Conservation (phyloP, 2,113 vertebrate genomes). For the Physeter macrocephalus region DNA sequence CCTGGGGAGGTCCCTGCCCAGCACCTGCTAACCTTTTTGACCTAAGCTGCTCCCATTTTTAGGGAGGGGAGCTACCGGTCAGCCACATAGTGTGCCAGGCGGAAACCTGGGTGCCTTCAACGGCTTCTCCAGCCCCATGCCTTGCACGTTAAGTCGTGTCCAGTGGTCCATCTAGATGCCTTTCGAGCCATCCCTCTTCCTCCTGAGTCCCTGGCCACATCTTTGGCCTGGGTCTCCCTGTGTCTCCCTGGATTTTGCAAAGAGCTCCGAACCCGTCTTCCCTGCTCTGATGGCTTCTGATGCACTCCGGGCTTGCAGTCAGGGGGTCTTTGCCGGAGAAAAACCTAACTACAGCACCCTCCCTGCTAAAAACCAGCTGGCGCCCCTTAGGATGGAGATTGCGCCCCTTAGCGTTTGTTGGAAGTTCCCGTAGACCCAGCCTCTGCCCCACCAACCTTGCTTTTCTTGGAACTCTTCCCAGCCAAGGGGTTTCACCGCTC, state of each 20-base stretch:
- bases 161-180: background rate
- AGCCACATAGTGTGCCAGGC: background rate
- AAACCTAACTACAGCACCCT: too few relatives aligned
- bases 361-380: background rate
- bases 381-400: background rate
- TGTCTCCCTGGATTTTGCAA: too few relatives aligned
- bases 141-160: background rate
- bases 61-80: background rate
- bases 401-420: background rate
- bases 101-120: background rate
- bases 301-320: background rate
- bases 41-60: background rate
- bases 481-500: background rate
- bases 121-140: background rate
- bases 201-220: background rate
- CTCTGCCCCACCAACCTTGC: background rate
- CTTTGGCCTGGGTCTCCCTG: background rate
- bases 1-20: background rate
- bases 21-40: background rate
- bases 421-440: background rate
- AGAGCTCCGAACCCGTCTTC: background rate
- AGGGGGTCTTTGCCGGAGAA: background rate
- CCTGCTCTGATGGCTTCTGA: background rate
- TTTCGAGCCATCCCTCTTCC: background rate
- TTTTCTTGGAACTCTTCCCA: background rate